Conservation (phyloP, 2,797 vertebrate genomes). For the Pempheris klunzingeri region DNA sequence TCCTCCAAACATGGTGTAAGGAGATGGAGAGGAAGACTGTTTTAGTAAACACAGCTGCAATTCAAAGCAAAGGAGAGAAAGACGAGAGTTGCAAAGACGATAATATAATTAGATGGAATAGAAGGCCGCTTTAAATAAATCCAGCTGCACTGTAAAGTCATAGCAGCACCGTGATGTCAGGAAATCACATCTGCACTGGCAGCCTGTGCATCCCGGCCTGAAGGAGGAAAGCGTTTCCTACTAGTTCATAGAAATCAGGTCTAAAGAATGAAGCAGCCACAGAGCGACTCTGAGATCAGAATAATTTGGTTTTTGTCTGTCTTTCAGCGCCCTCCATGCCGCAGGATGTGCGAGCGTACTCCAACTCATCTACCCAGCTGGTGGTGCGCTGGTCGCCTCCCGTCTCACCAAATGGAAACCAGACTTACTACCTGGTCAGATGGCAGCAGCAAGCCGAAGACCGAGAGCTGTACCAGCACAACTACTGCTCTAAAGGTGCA, state of each 20-base stretch:
- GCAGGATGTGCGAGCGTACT: constrained; percentile 92
- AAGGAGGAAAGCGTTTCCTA: constrained; percentile 39
- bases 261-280: background rate
- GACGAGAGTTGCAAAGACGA: constrained; percentile 53
- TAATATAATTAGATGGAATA: constrained; percentile 58
- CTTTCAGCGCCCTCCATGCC: constrained; percentile 93
- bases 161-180: constrained; percentile 51
- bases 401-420: constrained; percentile 93
- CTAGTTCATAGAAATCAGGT: constrained; percentile 26
- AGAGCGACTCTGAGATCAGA: constrained; percentile 6
- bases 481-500: constrained; percentile 98
- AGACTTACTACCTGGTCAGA: constrained; percentile 95
- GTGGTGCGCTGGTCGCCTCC: constrained; percentile 97
- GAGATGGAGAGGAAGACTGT: constrained; percentile 37
- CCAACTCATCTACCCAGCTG: constrained; percentile 95
- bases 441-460: constrained; percentile 98
- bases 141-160: constrained; percentile 63
- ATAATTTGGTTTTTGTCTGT: background rate
- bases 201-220: constrained; percentile 28
- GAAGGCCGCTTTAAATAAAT: constrained; percentile 60
- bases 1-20: constrained; percentile 30
- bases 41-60: constrained; percentile 74
- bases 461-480: constrained; percentile 93
- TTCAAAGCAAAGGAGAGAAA: constrained; percentile 46
- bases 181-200: constrained; percentile 57